Evolutionary conservation across 2,888 invertebrate genomes (phyloP).

Genomic region (Luffia ferchaultella): DNA sequence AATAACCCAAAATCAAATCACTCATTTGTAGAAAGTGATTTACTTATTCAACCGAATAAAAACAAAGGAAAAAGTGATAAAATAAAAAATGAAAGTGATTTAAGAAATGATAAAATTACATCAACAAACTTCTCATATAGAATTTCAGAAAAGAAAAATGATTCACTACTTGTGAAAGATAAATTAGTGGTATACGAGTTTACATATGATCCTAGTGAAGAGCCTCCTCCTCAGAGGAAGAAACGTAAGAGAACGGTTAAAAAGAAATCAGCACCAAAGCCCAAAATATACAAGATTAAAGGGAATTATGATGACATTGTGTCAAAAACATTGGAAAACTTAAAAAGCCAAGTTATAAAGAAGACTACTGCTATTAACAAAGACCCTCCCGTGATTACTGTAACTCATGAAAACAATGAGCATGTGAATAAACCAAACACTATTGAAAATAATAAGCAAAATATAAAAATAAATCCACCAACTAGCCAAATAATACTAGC

Average conservation of each 20-base stretch:
- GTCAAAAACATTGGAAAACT: slow-evolving; percentile 34
- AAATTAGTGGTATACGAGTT: slow-evolving; percentile 52
- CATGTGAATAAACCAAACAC: not conserved
- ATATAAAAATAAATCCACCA: not conserved
- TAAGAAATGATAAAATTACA: slow-evolving; percentile 6
- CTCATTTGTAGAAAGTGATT: no score
- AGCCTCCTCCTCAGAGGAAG: slow-evolving; percentile 46
- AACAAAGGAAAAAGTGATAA: no score
- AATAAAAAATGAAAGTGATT: no score
- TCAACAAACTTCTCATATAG: slow-evolving; percentile 28
- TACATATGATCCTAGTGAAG: slow-evolving; percentile 52
- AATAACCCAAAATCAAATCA: slow-evolving; percentile 26
- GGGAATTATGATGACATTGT: slow-evolving; percentile 46
- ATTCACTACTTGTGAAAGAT: slow-evolving; percentile 20
- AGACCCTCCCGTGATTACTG: slow-evolving; percentile 3
- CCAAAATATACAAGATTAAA: slow-evolving; percentile 29
- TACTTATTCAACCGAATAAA: no score
- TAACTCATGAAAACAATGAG: slow-evolving; percentile 11
- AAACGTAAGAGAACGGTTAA: slow-evolving; percentile 34
- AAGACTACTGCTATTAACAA: slow-evolving; percentile 12
- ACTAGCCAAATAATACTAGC: not conserved
- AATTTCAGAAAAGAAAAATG: slow-evolving; percentile 28
- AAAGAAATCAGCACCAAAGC: slow-evolving; percentile 29
- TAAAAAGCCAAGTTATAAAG: slow-evolving; percentile 27
- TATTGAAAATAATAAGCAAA: not conserved